Evolutionary conservation across 1,140 invertebrate genomes (phyloP).

Genomic region (Muscidifurax raptorellus): DNA sequence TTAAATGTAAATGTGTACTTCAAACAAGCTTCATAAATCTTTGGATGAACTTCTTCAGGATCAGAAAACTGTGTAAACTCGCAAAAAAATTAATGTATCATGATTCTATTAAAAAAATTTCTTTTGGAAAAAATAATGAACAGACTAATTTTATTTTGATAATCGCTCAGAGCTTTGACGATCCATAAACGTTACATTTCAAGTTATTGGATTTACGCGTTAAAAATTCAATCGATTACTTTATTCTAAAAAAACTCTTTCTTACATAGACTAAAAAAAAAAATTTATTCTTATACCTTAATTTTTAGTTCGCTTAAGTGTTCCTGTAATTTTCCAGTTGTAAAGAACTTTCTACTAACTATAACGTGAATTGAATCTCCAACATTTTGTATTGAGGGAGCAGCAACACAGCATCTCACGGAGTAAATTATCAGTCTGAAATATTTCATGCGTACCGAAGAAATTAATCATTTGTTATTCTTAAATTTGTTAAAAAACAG

Average conservation of each 20-base stretch:
- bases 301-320: constrained; percentile 54
- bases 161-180: background rate
- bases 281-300: constrained; percentile 16
- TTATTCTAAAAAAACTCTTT: too few relatives aligned
- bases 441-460: background rate
- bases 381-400: constrained; percentile 57
- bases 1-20: constrained; percentile 60
- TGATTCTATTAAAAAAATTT: too few relatives aligned
- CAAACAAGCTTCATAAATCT: constrained; percentile 61
- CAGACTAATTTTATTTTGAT: background rate
- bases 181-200: constrained; percentile 8
- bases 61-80: constrained; percentile 21
- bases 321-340: constrained; percentile 51
- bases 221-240: too few relatives aligned
- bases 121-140: background rate
- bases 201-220: too few relatives aligned
- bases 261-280: too few relatives aligned
- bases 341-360: constrained; percentile 48
- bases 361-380: constrained; percentile 56
- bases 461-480: background rate
- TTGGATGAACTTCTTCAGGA: constrained; percentile 47
- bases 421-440: constrained; percentile 60
- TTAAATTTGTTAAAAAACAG: background rate
- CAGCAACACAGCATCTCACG: constrained; percentile 58
- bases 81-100: background rate